These are phyloP conservation scores for Strix uralensis DNA, from an alignment of 2,113 vertebrate species.

Conservation along the genomic window DNA sequence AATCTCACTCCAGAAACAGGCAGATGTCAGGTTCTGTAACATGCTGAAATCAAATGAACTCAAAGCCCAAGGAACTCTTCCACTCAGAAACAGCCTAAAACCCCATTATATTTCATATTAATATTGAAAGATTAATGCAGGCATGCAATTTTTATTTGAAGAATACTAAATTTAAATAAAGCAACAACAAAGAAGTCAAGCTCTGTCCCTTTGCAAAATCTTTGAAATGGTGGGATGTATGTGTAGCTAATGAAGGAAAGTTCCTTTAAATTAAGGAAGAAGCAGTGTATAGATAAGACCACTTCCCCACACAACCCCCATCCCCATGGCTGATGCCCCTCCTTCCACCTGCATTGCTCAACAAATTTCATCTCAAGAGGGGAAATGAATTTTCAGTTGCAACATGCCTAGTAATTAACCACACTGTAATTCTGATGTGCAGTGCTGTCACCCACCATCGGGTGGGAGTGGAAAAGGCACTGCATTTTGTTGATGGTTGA, in stretches of 20 bases:
- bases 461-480: slow-evolving; percentile 48
- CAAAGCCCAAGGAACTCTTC: not conserved
- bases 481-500: slow-evolving; percentile 66
- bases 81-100: not conserved
- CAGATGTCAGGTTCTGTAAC: not conserved
- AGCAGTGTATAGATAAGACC: not conserved
- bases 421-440: slow-evolving; percentile 47
- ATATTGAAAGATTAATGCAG: not conserved
- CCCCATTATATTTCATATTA: not conserved
- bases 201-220: not conserved
- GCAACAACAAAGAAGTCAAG: not conserved
- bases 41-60: not conserved
- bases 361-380: slow-evolving; percentile 21
- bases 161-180: not conserved
- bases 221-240: slow-evolving; percentile 7
- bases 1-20: not conserved
- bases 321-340: not conserved
- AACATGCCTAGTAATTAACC: slow-evolving; percentile 39
- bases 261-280: slow-evolving; percentile 58
- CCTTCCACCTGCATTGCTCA: not conserved
- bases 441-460: slow-evolving; percentile 57
- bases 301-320: not conserved
- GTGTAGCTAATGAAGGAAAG: slow-evolving; percentile 41
- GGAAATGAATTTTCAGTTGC: slow-evolving; percentile 38
- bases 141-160: not conserved